Base-by-base conservation (phyloP, 2,888 invertebrate genomes). In the Axea sp. region DNA sequence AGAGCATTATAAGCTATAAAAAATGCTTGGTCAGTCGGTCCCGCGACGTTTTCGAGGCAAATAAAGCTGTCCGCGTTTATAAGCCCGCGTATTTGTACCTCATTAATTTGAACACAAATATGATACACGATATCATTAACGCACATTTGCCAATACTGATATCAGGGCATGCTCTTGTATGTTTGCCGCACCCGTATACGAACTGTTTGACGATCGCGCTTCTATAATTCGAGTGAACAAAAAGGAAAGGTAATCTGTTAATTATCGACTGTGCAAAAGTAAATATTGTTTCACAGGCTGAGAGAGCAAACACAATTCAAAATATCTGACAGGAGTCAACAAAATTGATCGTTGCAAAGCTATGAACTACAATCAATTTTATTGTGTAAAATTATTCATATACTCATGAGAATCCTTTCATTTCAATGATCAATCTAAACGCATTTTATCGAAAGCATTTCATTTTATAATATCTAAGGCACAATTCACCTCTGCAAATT, bases 71-170 rank as follows among this genome's bases (percentile, higher is more conserved):
- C 68, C 43, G 33, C 68, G 68, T 47, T 57, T 31, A 35, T 43
- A 33, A 71, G 49, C 71, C 64, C 49, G 47, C 59, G 64, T 72
- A 64, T 72, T 72, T 72, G 72, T 62, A 65, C 57, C 41, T 64
- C 72, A 64, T 72, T 72, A 72, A 72, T 51, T 64, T 57, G 51
- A 15, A 31, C 72, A 26, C 43, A 55, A 51, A 64, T 64, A 72
- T 72, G 57, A 72, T 57, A 51, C 64, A 65, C 47, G 64, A 57
- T 59, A 72, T 57, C 72, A 65, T 72, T 64, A 69, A 68, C 43
- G 60, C 19, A 31, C 59, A 51, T 51, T 68, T 51, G 43, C 59
- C 28, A 51, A 45, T 35, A 14, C 59, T 31, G 72, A 65, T 71
- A 72, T 64, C 68, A 45, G 51, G 51, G 59, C 30, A 49, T 30